A percentile compares a stretch with the other conserved stretches of the same genome.
Evolutionary conservation across 2,797 vertebrate species (phyloP).

Genomic region (Melanotaenia trifasciata): DNA sequence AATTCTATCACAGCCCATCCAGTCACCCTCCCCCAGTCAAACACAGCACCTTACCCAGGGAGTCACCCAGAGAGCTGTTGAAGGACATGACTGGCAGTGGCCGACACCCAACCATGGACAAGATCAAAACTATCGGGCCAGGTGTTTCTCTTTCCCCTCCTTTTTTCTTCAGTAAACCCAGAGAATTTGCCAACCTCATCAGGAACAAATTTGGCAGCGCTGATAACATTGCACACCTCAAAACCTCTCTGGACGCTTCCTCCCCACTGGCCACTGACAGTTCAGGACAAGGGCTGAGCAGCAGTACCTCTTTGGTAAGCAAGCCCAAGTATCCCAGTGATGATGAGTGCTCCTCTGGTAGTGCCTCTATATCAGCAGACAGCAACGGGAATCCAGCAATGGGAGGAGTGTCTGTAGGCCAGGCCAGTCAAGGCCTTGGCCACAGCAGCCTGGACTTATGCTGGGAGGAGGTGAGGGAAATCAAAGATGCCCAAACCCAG

Average conservation of each 20-base stretch:
- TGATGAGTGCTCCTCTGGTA: constrained; percentile 92
- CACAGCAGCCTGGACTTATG: constrained; percentile 82
- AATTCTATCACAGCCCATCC: constrained; percentile 80
- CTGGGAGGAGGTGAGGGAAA: constrained; percentile 89
- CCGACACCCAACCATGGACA: constrained; percentile 84
- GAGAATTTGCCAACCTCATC: constrained; percentile 95
- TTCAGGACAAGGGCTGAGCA: constrained; percentile 85
- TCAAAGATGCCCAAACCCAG: constrained; percentile 89
- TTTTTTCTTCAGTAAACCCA: constrained; percentile 93
- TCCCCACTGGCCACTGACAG: constrained; percentile 79
- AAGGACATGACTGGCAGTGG: constrained; percentile 87
- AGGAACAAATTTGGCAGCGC: constrained; percentile 97
- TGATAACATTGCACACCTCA: constrained; percentile 94
- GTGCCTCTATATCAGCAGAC: constrained; percentile 91
- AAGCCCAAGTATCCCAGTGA: constrained; percentile 93
- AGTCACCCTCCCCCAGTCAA: constrained; percentile 46
- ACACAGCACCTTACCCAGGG: constrained; percentile 78
- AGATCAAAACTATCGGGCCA: constrained; percentile 88
- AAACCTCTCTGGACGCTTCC: constrained; percentile 87
- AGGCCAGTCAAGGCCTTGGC: constrained; percentile 78
- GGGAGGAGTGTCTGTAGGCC: constrained; percentile 47
- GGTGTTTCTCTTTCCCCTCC: constrained; percentile 93
- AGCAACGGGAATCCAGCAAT: constrained; percentile 88
- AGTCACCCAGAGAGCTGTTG: constrained; percentile 80
- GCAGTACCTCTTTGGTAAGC: constrained; percentile 89